Base-by-base conservation (phyloP, 2,113 vertebrate genomes). In the Elachura formosa region DNA sequence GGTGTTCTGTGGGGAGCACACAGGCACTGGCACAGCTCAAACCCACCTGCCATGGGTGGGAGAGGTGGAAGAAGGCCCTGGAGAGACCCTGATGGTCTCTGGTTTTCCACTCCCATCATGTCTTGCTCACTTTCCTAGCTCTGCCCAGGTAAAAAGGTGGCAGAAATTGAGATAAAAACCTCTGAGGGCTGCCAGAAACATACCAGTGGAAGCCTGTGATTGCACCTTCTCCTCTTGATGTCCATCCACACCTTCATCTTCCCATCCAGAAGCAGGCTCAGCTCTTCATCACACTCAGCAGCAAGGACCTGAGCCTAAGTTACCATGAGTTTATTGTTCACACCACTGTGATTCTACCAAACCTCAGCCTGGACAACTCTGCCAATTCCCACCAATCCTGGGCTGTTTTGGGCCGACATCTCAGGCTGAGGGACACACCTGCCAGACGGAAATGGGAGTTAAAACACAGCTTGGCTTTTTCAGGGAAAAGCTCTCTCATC, bases 311-410 rank as follows among this genome's bases (percentile, higher is more conserved):
- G 9, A n/a, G 15, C n/a, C 36, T 17, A 1, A 0, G 2, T 38
- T 20, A 19, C 36, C 11, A 0, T 1, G 9, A 20, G 28, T 61
- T 26, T 13, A 12, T 28, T 11, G 63, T 23, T 52, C 38, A 28
- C 62, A 45, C 14, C 73, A 24, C 19, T 45, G 8, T 11, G 63
- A 24, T 38, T 38, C 46, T 4, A 51, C 14, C 46, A 59, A n/a
- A 46, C 48, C 56, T n/a, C 91, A 63, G 66, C 74, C 83, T 11
- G 23, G 61, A 22, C 29, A 10, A 24, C 4, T 14, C 9, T 0
- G 1, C 17, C 2, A 3, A 62, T 34, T 43, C 52, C 45, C n/a
- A 15, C 16, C 5, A 4, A 0, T 4, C 8, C 36, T 2, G 18
- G 61, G n/a, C 7, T 36, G 61, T 11, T n/a, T 45, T 0, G 10